Percentiles rank a stretch among this genome's conserved stretches.
Evolutionary conservation across 2,797 vertebrate species (phyloP).

Genomic region (Aulostomus chinensis): DNA sequence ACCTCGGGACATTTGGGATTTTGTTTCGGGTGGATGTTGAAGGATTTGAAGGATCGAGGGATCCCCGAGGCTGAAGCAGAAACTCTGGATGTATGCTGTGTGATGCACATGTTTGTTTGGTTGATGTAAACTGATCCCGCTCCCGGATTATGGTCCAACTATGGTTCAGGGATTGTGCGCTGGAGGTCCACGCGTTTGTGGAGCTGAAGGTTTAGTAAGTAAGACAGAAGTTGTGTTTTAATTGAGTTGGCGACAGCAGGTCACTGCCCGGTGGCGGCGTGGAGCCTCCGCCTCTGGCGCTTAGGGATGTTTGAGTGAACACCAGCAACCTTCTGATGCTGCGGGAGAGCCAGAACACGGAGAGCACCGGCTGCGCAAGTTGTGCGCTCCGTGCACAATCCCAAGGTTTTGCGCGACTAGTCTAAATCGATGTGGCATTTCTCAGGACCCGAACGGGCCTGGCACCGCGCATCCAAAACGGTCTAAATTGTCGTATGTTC

Average conservation of each 20-base stretch:
- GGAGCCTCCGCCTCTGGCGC: constrained; percentile 39
- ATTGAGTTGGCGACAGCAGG: constrained; percentile 59
- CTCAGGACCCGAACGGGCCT: constrained; percentile 73
- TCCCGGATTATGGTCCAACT: constrained; percentile 14
- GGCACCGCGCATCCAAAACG: constrained; percentile 75
- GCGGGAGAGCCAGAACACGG: constrained; percentile 60
- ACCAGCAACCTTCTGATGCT: constrained; percentile 74
- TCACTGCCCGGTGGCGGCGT: constrained; percentile 48
- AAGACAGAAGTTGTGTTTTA: constrained; percentile 55
- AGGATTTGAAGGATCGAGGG: constrained; percentile 51
- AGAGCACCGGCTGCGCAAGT: constrained; percentile 75
- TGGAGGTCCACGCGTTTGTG: constrained; percentile 40
- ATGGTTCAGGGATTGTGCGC: constrained; percentile 51
- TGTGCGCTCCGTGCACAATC: constrained; percentile 73
- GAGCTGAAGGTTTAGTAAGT: constrained; percentile 31
- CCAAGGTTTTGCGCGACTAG: constrained; percentile 64
- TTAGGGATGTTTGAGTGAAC: constrained; percentile 57
- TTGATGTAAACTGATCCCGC: constrained; percentile 18
- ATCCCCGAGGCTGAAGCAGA: constrained; percentile 43
- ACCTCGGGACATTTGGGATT: constrained; percentile 71
- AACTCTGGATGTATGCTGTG: constrained; percentile 35
- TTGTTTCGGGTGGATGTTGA: constrained; percentile 47
- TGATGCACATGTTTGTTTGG: constrained; percentile 13
- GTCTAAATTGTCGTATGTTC: constrained; percentile 94
- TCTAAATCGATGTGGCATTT: constrained; percentile 75